Conservation (phyloP, 2,113 vertebrate genomes). For the Ovis aries region ARS-UI_Ramb_v3.0 NC_056057.1:85669501-85670000, state of each 20-base stretch:
- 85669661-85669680: neutral
- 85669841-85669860: neutral
- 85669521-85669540: neutral
- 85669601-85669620: neutral
- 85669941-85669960: neutral
- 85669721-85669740: neutral
- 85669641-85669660: neutral
- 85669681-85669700: neutral
- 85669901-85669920: neutral
- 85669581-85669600: neutral
- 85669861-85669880: neutral
- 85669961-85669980: neutral
- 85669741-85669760: neutral
- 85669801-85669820: neutral
- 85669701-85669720: neutral
- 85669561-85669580: neutral
- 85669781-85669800: neutral
- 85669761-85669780: neutral
- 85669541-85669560: neutral
- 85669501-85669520: neutral
- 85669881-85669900: neutral
- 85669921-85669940: neutral
- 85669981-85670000: neutral
- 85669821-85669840: neutral
- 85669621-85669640: neutral